Conservation (phyloP, 1,140 invertebrate genomes). For the Aphaenogaster rudis region DNA sequence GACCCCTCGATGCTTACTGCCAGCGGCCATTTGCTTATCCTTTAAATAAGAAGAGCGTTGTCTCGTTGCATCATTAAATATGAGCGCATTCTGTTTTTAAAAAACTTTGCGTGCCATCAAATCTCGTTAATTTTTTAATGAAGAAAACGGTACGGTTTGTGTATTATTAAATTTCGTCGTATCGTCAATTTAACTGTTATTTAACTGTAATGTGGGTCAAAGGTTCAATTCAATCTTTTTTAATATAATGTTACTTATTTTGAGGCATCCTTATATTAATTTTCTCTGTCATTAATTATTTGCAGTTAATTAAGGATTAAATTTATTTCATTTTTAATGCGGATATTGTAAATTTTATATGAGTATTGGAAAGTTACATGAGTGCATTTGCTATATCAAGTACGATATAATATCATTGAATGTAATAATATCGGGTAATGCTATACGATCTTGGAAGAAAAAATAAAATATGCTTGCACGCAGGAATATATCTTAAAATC, state of each 20-base stretch:
- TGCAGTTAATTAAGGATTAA: slow-evolving; percentile 35
- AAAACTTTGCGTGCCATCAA: neutral
- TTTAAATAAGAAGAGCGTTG: neutral
- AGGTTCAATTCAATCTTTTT: slow-evolving; percentile 10
- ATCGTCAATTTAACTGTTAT: too few species aligned
- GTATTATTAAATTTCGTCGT: neutral
- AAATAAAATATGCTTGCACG: neutral
- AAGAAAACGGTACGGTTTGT: neutral
- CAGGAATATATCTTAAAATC: neutral
- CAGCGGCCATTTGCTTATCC: neutral
- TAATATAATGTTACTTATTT: neutral
- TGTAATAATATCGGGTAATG: neutral
- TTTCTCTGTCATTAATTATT: neutral
- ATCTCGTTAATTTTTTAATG: neutral
- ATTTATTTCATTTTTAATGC: slow-evolving; percentile 24
- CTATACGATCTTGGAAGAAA: neutral
- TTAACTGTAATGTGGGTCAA: neutral
- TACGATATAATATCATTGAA: neutral
- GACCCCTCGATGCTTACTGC: neutral
- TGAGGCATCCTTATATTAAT: neutral
- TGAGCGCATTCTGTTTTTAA: neutral
- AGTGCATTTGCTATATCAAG: slow-evolving; percentile 10
- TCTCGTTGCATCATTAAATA: neutral
- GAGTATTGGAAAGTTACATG: neutral
- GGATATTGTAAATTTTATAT: slow-evolving; percentile 10